Evolutionary conservation across 2,113 vertebrate species (phyloP).

Genomic region (human): DNA sequence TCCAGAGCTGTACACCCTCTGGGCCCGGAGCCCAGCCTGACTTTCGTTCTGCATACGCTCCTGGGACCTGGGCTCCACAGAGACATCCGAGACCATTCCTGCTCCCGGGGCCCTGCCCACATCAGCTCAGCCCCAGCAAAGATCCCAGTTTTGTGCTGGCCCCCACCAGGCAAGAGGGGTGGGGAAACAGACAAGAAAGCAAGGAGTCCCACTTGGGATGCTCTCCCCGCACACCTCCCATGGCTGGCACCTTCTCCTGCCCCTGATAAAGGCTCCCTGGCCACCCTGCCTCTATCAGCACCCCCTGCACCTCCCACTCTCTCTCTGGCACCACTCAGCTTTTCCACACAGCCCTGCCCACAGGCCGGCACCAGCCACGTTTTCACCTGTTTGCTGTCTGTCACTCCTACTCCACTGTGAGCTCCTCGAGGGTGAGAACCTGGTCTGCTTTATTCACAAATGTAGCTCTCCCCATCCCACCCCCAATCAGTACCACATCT

Average conservation of each 20-base stretch:
- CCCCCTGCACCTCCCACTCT: not conserved
- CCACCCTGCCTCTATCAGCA: not conserved
- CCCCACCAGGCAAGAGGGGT: not conserved
- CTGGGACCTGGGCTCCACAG: not conserved
- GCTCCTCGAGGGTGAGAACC: not conserved
- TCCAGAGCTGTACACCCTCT: not conserved
- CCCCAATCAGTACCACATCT: not conserved
- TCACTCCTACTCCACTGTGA: rapidly evolving
- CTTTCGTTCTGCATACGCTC: not conserved
- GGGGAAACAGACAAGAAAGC: not conserved
- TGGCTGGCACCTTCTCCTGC: not conserved
- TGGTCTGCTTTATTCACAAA: not conserved
- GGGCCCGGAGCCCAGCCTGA: not conserved
- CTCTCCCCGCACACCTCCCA: not conserved
- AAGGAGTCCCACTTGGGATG: too few species aligned
- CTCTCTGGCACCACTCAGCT: not conserved
- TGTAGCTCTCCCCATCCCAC: not conserved
- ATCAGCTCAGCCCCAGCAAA: not conserved
- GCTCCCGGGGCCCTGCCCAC: not conserved
- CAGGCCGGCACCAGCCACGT: rapidly evolving
- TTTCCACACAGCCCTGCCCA: not conserved
- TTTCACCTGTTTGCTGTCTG: not conserved
- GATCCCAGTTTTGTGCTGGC: not conserved
- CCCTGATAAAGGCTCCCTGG: not conserved
- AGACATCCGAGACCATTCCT: not conserved